These are phyloP conservation scores for Megatriorchis doriae DNA, from an alignment of 2,113 vertebrate genomes.

Conservation along the genomic window DNA sequence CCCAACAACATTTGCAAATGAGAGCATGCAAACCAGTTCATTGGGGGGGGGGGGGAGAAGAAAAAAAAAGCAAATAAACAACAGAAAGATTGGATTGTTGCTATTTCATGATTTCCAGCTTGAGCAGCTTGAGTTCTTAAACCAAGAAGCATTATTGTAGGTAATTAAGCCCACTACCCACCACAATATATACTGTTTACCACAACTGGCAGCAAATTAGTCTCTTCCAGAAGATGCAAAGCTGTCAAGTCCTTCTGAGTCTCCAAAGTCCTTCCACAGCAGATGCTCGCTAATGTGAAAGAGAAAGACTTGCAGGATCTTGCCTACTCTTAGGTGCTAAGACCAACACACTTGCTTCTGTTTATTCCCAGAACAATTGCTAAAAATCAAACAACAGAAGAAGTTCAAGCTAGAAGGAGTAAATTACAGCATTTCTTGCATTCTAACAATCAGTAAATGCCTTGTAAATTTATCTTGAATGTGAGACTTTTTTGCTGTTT, in stretches of 20 bases:
- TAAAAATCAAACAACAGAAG: not conserved
- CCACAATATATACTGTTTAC: not conserved
- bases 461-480: not conserved
- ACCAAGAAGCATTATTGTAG: not conserved
- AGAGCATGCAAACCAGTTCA: not conserved
- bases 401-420: not conserved
- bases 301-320: not conserved
- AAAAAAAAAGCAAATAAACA: no score
- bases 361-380: not conserved
- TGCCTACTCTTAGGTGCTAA: not conserved
- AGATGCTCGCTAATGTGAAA: not conserved
- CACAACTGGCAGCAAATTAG: not conserved
- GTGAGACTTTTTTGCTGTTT: not conserved
- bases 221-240: not conserved
- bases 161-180: not conserved
- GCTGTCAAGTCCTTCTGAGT: not conserved
- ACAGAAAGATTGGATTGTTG: not conserved
- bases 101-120: not conserved
- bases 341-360: not conserved
- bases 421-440: not conserved
- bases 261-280: not conserved
- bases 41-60: rapidly evolving
- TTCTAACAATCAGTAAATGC: not conserved
- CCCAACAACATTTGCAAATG: conserved; percentile 4
- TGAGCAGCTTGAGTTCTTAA: not conserved